These are phyloP conservation scores for Colletes latitarsis DNA, from an alignment of 1,140 invertebrate species.

Conservation along the genomic window DNA sequence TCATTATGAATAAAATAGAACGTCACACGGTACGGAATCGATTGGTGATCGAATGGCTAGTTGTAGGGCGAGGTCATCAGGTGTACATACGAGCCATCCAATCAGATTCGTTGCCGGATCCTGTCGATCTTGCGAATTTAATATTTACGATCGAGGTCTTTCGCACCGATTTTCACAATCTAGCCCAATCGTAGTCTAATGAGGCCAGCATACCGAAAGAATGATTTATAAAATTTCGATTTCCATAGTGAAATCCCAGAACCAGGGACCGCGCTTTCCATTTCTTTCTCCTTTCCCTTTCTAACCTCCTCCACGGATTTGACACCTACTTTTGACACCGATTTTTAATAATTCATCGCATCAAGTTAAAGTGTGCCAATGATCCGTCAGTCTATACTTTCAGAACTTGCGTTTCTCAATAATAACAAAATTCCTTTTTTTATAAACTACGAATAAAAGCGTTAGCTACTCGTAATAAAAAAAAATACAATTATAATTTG, in stretches of 20 bases:
- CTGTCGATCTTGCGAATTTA: slow-evolving; percentile 40
- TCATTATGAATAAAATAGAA: slow-evolving; percentile 39
- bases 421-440: not conserved
- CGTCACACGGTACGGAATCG: slow-evolving; percentile 22
- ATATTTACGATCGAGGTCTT: slow-evolving; percentile 39
- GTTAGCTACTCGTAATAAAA: too few species aligned
- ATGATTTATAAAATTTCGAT: slow-evolving; percentile 72
- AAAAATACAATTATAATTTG: too few species aligned
- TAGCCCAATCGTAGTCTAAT: not conserved
- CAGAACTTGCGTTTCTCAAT: too few species aligned
- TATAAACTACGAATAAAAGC: too few species aligned
- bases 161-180: slow-evolving; percentile 1
- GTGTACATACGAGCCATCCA: slow-evolving; percentile 43
- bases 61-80: slow-evolving; percentile 56
- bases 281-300: slow-evolving; percentile 61
- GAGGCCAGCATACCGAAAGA: slow-evolving; percentile 37
- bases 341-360: not conserved
- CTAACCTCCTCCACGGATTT: not conserved
- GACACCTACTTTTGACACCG: not conserved
- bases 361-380: too few species aligned
- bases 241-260: slow-evolving; percentile 66
- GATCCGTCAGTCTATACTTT: too few species aligned
- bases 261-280: slow-evolving; percentile 50
- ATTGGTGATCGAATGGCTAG: slow-evolving; percentile 39
- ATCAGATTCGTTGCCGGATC: slow-evolving; percentile 37